Percentiles rank a stretch among this genome's conserved stretches.
phyloP scores from a whole-genome alignment of 2,888 invertebrate genomes.

The Brachypterus glaber region DNA sequence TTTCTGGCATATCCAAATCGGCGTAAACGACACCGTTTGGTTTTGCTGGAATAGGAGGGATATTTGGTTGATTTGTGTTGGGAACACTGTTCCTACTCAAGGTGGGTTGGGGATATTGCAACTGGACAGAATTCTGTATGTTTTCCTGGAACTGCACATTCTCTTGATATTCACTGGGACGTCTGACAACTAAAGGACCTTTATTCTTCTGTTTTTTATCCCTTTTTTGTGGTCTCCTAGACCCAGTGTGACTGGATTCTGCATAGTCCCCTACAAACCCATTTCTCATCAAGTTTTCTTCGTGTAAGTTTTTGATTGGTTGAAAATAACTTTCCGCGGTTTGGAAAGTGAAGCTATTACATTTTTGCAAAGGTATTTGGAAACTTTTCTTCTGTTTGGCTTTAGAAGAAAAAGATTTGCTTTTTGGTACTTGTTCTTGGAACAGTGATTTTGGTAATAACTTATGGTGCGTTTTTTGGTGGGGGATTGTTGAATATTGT shows the following conservation, averaged over 20 bases:
- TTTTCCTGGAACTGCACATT: constrained; percentile 34
- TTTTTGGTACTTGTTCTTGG: constrained; percentile 37
- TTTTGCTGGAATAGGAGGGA: too few species aligned
- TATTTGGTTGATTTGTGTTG: constrained; percentile 27
- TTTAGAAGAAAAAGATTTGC: constrained; percentile 39
- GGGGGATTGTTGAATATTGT: constrained; percentile 46
- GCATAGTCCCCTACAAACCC: constrained; percentile 38
- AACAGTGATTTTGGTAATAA: constrained; percentile 39
- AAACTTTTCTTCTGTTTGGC: constrained; percentile 50
- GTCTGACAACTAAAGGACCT: constrained; percentile 35
- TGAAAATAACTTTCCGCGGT: constrained; percentile 51
- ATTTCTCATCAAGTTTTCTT: constrained; percentile 39
- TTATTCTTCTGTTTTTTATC: constrained; percentile 35
- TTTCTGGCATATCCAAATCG: constrained; percentile 40
- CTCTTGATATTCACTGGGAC: constrained; percentile 35
- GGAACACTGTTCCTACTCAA: constrained; percentile 24
- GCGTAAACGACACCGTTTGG: constrained; percentile 42
- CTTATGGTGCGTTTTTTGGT: constrained; percentile 45
- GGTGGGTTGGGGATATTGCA: constrained; percentile 40
- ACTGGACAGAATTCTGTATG: constrained; percentile 37
- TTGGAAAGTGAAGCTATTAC: constrained; percentile 51
- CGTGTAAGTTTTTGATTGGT: constrained; percentile 53
- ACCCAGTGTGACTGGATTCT: constrained; percentile 24
- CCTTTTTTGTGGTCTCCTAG: constrained; percentile 25
- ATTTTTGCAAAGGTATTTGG: constrained; percentile 55